Base-by-base conservation (phyloP, 1,140 invertebrate genomes). In the Nephila pilipes region DNA sequence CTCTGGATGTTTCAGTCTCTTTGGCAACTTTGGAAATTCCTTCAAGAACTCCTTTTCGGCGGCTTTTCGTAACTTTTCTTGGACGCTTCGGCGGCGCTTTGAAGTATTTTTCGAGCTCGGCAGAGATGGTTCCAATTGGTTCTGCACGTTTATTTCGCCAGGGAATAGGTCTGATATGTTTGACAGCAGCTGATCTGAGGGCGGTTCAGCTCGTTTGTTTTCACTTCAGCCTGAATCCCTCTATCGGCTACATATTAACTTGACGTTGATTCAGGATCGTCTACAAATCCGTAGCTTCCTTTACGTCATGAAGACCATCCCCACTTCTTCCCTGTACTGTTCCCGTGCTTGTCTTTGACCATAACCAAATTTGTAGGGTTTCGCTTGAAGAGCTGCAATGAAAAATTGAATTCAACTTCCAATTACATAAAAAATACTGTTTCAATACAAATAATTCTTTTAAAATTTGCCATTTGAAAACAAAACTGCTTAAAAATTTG, bases 171-270 rank as follows among this genome's bases (percentile, higher is more conserved):
- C 10, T 4, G 58, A 38, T 12, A 46, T 4, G 6, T n/a, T 54
- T 63, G 32, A 93, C 90, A 63, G 94, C 90, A 20, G 94, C 90
- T 8, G 92, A 25, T 65, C 36, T n/a, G 20, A 10, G 25, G 5
- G 81, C 32, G 1, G 80, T 36, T 16, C 16, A 79, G 79, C 55
- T 90, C 94, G 36, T 94, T 94, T 10, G 75, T 69, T 18, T 83
- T 93, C 25, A 93, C 75, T 18, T 60, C 54, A 12, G 87, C 87
- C 20, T 57, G 22, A n/a, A 94, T 93, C 29, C 91, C 87, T 36
- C n/a, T 46, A 38, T 57, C 90, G 20, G 94, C 87, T 0, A 85
- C 58, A 46, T 94, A 94, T 93, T 25, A 4, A 80, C 69, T 29
- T 58, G 69, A 10, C 54, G 22, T 57, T 54, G 54, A 57, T 12